Evolutionary conservation across 2,797 vertebrate genomes (phyloP).

Genomic region (Oophaga sylvatica): DNA sequence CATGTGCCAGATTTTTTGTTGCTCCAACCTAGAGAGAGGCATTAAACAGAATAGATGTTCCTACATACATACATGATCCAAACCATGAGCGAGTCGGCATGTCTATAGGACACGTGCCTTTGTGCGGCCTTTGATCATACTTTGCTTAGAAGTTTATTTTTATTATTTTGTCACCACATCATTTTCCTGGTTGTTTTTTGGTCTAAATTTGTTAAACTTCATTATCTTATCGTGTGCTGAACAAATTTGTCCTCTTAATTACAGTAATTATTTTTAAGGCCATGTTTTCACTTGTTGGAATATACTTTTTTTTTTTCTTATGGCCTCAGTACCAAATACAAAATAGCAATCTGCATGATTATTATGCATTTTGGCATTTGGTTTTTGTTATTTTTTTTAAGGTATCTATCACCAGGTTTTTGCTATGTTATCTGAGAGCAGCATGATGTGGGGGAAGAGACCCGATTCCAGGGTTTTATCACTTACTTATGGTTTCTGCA

Average conservation of each 20-base stretch:
- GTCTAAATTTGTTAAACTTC: not conserved
- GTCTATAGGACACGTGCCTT: not conserved
- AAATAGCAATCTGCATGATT: too few species aligned
- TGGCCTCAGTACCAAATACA: too few species aligned
- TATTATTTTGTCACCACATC: not conserved
- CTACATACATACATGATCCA: not conserved
- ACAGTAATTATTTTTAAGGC: too few species aligned
- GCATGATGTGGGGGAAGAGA: too few species aligned
- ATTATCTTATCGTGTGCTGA: not conserved
- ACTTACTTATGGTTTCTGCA: too few species aligned
- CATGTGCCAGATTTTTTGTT: slow-evolving; percentile 70
- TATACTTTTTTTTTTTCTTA: too few species aligned
- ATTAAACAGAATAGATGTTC: slow-evolving; percentile 68
- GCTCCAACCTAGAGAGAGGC: slow-evolving; percentile 65
- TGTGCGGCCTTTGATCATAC: not conserved
- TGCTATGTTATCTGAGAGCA: too few species aligned
- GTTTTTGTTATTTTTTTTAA: too few species aligned
- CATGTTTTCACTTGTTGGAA: too few species aligned
- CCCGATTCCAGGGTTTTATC: too few species aligned
- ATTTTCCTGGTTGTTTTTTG: not conserved
- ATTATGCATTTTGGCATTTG: too few species aligned
- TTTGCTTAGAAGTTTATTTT: not conserved
- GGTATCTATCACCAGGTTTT: too few species aligned
- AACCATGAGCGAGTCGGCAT: not conserved
- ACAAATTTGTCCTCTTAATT: not conserved